phyloP scores from a whole-genome alignment of 2,113 vertebrate species.

The Caloenas nicobarica region DNA sequence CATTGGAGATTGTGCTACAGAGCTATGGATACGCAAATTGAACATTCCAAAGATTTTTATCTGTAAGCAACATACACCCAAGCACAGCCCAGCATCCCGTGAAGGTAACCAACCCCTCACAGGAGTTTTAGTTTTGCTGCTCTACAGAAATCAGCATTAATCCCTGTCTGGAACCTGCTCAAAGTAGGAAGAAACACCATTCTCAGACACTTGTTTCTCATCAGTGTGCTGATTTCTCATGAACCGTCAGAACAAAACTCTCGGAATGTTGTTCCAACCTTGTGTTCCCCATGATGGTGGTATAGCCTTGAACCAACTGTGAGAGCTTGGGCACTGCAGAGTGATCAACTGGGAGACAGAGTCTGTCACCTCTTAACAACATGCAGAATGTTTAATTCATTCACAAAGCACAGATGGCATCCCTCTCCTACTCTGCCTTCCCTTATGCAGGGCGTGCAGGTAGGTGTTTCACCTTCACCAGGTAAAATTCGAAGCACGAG shows the following conservation, averaged over 20 bases:
- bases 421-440: neutral
- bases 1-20: neutral
- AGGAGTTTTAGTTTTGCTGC: neutral
- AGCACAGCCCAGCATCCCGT: neutral
- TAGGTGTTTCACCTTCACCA: neutral
- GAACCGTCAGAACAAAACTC: neutral
- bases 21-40: neutral
- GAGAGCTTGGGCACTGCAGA: neutral
- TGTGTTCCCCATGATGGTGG: rapidly evolving
- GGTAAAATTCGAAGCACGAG: neutral
- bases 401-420: neutral
- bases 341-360: neutral
- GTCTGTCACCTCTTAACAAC: neutral
- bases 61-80: neutral
- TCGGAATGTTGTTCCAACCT: neutral
- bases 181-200: neutral
- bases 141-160: neutral
- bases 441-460: no score
- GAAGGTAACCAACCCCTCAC: neutral
- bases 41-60: neutral
- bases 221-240: neutral
- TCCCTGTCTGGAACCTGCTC: neutral
- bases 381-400: neutral
- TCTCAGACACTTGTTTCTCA: neutral
- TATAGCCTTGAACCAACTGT: neutral